Percentiles rank a stretch among this genome's conserved stretches.
Conservation (phyloP, 2,113 vertebrate genomes). For the Heteronetta atricapilla region DNA sequence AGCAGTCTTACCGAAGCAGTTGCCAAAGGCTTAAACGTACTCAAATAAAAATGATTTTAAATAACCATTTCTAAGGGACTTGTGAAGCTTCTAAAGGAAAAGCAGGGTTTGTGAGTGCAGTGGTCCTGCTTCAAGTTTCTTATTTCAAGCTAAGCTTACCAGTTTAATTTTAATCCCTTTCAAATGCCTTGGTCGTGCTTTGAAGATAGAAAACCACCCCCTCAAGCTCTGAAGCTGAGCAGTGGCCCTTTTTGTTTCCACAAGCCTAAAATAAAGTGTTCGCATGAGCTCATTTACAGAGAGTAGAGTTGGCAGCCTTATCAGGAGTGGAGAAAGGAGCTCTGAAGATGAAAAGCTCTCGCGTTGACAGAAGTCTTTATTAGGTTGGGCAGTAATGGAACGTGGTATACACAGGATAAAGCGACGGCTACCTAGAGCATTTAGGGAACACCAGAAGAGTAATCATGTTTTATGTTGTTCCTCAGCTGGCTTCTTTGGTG, state of each 20-base stretch:
- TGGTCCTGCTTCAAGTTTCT: slow-evolving; percentile 20
- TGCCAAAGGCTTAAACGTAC: slow-evolving; percentile 23
- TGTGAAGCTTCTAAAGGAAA: slow-evolving; percentile 25
- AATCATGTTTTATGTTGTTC: slow-evolving; percentile 70
- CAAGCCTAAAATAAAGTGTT: slow-evolving; percentile 76
- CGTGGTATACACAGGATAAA: slow-evolving; percentile 66
- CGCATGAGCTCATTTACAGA: slow-evolving; percentile 78
- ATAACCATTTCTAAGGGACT: neutral
- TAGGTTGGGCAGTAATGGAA: slow-evolving; percentile 78
- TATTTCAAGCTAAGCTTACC: slow-evolving; percentile 24
- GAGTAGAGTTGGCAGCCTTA: slow-evolving; percentile 81
- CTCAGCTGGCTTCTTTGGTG: slow-evolving; percentile 39
- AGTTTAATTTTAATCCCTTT: slow-evolving; percentile 74
- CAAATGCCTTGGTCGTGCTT: slow-evolving; percentile 65
- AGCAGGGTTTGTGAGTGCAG: neutral
- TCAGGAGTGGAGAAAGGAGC: slow-evolving; percentile 76
- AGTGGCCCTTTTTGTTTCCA: slow-evolving; percentile 73
- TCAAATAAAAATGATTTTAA: slow-evolving; percentile 31
- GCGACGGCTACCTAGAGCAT: slow-evolving; percentile 70
- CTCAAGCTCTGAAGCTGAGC: slow-evolving; percentile 62
- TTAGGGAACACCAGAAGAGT: slow-evolving; percentile 71
- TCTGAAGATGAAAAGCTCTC: slow-evolving; percentile 81
- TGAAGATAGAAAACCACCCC: slow-evolving; percentile 67
- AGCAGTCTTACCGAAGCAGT: slow-evolving; percentile 1
- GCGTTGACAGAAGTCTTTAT: slow-evolving; percentile 82